These are phyloP conservation scores for Ranitomeya imitator DNA, from an alignment of 2,113 vertebrate genomes.

Conservation along the genomic window DNA sequence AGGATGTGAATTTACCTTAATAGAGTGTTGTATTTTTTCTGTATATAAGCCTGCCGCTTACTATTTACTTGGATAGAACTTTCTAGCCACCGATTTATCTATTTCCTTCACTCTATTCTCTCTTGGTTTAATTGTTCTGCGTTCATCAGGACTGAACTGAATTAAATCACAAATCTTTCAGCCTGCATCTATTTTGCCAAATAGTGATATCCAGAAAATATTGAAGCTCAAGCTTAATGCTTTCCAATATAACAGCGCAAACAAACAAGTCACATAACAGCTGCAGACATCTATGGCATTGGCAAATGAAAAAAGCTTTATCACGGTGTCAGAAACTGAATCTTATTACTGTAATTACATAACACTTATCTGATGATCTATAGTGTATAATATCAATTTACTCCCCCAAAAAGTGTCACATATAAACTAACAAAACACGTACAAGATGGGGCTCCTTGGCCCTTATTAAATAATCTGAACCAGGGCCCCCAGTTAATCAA, in stretches of 20 bases:
- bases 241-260: constrained; percentile 13
- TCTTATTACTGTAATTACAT: not conserved
- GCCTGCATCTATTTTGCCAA: constrained; percentile 1
- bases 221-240: not conserved
- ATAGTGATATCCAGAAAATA: not conserved
- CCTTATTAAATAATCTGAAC: no score
- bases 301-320: not conserved
- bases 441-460: no score
- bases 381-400: not conserved
- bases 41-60: not conserved
- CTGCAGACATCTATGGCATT: not conserved
- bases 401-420: no score
- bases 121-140: constrained; percentile 21
- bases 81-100: constrained; percentile 1
- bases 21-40: not conserved
- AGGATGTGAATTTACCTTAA: not conserved
- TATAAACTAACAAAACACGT: no score
- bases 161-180: constrained; percentile 31
- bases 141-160: constrained; percentile 1
- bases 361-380: not conserved
- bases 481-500: no score
- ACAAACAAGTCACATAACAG: not conserved
- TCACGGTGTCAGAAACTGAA: not conserved
- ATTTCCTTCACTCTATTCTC: not conserved
- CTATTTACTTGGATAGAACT: not conserved